These are phyloP conservation scores for Holothuria glaberrima DNA, from an alignment of 35 echinoderm and acorn worm genomes.

Conservation along the genomic window DNA sequence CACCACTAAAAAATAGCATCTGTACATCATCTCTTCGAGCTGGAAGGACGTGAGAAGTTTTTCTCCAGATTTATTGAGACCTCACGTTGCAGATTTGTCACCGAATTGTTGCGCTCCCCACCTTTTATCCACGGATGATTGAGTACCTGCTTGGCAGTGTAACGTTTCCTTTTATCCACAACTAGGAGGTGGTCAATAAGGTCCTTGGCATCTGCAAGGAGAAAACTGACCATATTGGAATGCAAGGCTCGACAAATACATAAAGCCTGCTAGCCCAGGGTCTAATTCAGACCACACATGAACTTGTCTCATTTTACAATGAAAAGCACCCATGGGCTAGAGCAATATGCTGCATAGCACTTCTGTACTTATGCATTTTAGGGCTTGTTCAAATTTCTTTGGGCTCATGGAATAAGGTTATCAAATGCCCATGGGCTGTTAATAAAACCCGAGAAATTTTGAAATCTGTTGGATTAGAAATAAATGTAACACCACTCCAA, in stretches of 20 bases:
- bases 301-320: too few relatives aligned
- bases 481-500: too few relatives aligned
- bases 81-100: constrained; percentile 90
- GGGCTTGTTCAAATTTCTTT: too few relatives aligned
- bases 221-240: constrained; percentile 2
- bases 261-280: too few relatives aligned
- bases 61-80: constrained; percentile 97
- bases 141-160: constrained; percentile 76
- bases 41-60: constrained; percentile 84
- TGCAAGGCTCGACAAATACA: background rate
- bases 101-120: constrained; percentile 41
- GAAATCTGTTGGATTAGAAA: too few relatives aligned
- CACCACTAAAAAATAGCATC: background rate
- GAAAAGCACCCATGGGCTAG: too few relatives aligned
- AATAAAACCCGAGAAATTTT: too few relatives aligned
- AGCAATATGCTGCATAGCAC: too few relatives aligned
- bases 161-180: constrained; percentile 75
- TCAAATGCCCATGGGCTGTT: too few relatives aligned
- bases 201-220: constrained; percentile 86
- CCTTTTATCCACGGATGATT: constrained; percentile 87
- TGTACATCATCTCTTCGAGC: constrained; percentile 55
- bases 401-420: too few relatives aligned
- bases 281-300: too few relatives aligned
- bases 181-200: constrained; percentile 92
- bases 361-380: too few relatives aligned